Evolutionary conservation across 2,888 invertebrate genomes (phyloP), one percentile per base, ranked within the genome.

Genomic region (Drosophila anomelani): DNA sequence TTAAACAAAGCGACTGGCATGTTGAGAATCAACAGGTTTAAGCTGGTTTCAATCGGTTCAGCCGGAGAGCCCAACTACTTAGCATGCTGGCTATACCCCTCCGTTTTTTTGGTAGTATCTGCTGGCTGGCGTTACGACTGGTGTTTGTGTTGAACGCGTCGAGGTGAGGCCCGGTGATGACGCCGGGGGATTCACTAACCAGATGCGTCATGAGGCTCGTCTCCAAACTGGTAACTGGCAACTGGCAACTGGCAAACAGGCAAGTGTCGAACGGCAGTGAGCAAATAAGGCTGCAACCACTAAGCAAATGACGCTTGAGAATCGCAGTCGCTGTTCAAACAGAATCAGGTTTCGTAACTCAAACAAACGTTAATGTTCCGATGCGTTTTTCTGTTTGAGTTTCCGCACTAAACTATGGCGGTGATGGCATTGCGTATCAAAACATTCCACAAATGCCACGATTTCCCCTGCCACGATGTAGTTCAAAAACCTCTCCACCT

Each of bases 401-500:
- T 62, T 76, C 77, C 62, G 62, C 76, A 62, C 75, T 68, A 20
- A 46, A 29, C 39, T 41, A 23, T 5, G 36, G n/a, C 49, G 64
- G n/a, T 1, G 41, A 7, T 64, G 66, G 41, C 64, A 64, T 64
- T 64, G 64, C 51, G 29, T 17, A 66, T 43, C 26, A 20, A 70
- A 70, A 29, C 76, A 76, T 75, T 76, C 62, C 58, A 63, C 71
- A 47, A 58, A 73, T 66, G 56, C 75, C 75, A 57, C 66, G 57
- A 62, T 54, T 51, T 23, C 39, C 36, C 57, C 46, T 36, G 41
- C 46, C 39, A 54, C 46, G 34, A 54, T 61, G 47, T 38, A 64
- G 87, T 84, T 89, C 89, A 89, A 84, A 84, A 89, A 86, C 81
- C 85, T 81, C 85, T 77, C 60, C 60, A 81, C 38, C 62, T 78